Evolutionary conservation across 1,140 invertebrate genomes (phyloP), one percentile per base, ranked within the genome.

Genomic region (Phenacoccus solenopsis): DNA sequence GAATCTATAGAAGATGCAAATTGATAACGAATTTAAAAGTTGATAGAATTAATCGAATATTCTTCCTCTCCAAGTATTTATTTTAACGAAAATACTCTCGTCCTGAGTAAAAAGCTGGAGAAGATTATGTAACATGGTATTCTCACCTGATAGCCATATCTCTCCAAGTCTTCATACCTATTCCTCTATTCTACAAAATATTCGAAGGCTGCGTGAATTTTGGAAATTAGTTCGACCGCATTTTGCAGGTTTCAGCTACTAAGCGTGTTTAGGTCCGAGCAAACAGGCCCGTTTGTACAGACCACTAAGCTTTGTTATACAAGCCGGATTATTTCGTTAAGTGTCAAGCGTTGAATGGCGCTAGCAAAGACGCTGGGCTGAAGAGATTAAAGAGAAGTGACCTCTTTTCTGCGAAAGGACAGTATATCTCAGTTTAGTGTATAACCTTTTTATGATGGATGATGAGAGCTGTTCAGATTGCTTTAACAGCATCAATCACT

Each of bases 401-500:
- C 59, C 59, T 64, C 59, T 64, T 64, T 64, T 64, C 25, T 27
- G 22, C 38, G 20, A 49, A 49, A 64, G 22, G 59, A 64, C 25
- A 27, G 59, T 64, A 64, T 64, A 64, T 64, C 59, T 64, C 59
- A 25, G 59, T 64, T 64, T 64, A 64, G 59, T 64, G 59, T 64
- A 64, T 64, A 64, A 64, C 59, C 25, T 64, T 64, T 64, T 64
- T 64, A 25, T 64, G 59, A 64, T 64, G 59, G 59, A 64, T 64
- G 59, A 64, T 64, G 59, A 64, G 59, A 64, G 25, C 22, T 64
- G 59, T 64, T 64, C 59, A 64, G 59, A 64, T 64, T 64, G 59
- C 59, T 64, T 64, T 64, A 64, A 64, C 59, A 64, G 59, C 59
- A 64, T 64, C 59, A 64, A 64, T 64, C 59, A 64, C 59, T 27